Conservation (phyloP, 1,140 invertebrate genomes). For the Aphelenchoides avenae region DNA sequence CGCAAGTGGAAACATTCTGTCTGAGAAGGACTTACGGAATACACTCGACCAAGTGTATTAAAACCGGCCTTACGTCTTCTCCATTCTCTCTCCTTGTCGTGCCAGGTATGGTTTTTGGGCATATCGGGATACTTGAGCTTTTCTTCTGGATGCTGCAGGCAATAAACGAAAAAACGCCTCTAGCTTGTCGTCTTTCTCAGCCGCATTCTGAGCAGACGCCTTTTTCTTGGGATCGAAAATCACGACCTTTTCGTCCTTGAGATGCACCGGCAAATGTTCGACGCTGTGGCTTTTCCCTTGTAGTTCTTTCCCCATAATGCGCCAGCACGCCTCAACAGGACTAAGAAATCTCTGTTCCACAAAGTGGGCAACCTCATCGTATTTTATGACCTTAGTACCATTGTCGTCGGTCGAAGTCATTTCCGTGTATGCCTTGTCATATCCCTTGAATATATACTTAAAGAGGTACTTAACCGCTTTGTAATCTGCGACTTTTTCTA, state of each 20-base stretch:
- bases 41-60: conserved; percentile 20
- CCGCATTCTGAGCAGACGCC: too few species aligned
- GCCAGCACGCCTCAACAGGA: conserved; percentile 26
- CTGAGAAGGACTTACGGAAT: conserved; percentile 15
- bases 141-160: not conserved
- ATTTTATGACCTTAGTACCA: not conserved
- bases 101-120: too few species aligned
- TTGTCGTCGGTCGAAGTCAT: conserved; percentile 1
- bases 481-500: conserved; percentile 21
- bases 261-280: conserved; percentile 6
- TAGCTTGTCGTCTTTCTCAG: conserved; percentile 21
- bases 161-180: conserved; percentile 1
- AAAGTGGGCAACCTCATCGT: conserved; percentile 20
- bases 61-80: conserved; percentile 3
- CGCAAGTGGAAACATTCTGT: conserved; percentile 17
- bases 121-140: conserved; percentile 5
- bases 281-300: conserved; percentile 19
- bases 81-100: too few species aligned
- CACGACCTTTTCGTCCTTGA: conserved; percentile 21
- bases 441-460: conserved; percentile 23
- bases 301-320: conserved; percentile 13
- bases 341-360: conserved; percentile 17
- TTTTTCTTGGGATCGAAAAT: too few species aligned
- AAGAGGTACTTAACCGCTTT: conserved; percentile 24
- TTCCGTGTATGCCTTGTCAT: conserved; percentile 13